Percentiles rank a stretch among this genome's conserved stretches.
Conservation (phyloP, 1,140 invertebrate species). For the Popillia japonica region DNA sequence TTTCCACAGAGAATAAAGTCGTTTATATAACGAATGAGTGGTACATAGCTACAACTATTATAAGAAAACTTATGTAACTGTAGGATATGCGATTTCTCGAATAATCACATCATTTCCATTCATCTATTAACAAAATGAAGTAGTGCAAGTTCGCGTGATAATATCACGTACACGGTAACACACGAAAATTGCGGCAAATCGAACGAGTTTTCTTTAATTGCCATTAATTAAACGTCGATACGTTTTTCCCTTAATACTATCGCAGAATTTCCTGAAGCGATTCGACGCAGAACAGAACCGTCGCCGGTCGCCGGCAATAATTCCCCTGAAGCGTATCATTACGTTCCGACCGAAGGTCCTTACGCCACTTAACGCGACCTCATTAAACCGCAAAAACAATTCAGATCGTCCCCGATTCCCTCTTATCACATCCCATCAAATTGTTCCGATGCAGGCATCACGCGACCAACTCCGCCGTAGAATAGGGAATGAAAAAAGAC, state of each 20-base stretch:
- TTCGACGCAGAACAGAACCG: not conserved
- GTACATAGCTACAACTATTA: too few species aligned
- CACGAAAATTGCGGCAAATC: not conserved
- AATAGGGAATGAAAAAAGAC: not conserved
- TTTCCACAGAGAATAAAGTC: too few species aligned
- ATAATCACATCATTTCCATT: not conserved
- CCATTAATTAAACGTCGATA: not conserved
- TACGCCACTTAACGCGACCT: slow-evolving; percentile 5
- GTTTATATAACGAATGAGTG: too few species aligned
- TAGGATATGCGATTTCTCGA: not conserved
- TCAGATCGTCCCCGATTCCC: slow-evolving; percentile 1
- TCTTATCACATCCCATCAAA: slow-evolving; percentile 6
- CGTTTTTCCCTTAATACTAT: not conserved
- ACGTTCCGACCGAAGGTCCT: not conserved
- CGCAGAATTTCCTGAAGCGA: not conserved
- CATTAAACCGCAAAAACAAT: slow-evolving; percentile 30
- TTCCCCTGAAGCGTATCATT: slow-evolving; percentile 11
- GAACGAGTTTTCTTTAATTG: not conserved
- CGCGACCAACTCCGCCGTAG: not conserved
- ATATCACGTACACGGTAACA: not conserved
- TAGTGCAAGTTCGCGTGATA: not conserved
- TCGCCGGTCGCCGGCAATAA: not conserved
- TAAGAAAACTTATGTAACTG: too few species aligned
- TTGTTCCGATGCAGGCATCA: not conserved
- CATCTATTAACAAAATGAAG: not conserved